These are phyloP conservation scores for Otolemur garnettii DNA, from an alignment of 2,113 vertebrate genomes.

Conservation along the genomic window DNA sequence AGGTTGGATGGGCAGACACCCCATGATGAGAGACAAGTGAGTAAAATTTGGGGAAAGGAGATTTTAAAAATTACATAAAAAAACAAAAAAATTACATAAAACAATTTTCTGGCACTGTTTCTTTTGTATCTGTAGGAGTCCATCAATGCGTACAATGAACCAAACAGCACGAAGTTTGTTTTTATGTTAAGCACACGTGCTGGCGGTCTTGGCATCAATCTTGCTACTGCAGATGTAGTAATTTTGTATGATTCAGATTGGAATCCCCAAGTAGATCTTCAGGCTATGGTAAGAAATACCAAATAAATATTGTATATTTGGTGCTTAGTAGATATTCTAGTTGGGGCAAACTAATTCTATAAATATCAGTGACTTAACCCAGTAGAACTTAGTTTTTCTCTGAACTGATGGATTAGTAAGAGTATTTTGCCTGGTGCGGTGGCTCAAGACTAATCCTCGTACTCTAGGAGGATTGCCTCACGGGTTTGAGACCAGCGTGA, in stretches of 20 bases:
- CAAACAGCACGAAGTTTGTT: conserved; percentile 96
- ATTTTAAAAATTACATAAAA: background rate
- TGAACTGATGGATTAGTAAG: background rate
- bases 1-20: conserved; percentile 97
- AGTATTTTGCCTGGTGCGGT: background rate
- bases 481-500: too few relatives aligned
- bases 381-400: conserved; percentile 42
- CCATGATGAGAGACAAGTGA: conserved; percentile 98
- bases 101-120: background rate
- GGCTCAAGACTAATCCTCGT: too few relatives aligned
- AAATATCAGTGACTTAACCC: background rate
- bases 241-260: conserved; percentile 99
- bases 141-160: conserved; percentile 96
- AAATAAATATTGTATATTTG: background rate
- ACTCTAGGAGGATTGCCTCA: too few relatives aligned
- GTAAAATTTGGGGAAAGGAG: conserved; percentile 30
- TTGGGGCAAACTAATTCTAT: background rate
- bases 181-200: conserved; percentile 99
- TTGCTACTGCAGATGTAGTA: conserved; percentile 98
- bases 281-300: conserved; percentile 94
- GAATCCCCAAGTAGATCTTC: conserved; percentile 99
- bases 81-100: background rate
- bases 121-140: conserved; percentile 90
- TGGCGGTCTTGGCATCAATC: conserved; percentile 98
- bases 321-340: background rate